Evolutionary conservation across 2,797 vertebrate genomes (phyloP).

Genomic region (Parauchenoglanis ngamensis): DNA sequence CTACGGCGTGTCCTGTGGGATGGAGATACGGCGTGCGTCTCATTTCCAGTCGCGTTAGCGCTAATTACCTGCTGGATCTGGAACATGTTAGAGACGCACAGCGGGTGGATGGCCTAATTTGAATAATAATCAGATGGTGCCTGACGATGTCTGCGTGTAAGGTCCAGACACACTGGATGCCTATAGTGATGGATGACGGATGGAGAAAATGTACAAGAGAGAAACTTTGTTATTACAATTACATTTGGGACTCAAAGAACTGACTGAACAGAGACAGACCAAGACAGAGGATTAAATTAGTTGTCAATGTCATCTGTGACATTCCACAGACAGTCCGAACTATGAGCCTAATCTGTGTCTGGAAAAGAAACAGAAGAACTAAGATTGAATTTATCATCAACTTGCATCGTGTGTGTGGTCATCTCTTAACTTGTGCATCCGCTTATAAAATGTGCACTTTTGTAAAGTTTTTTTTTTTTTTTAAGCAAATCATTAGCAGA

Average conservation of each 20-base stretch:
- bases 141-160: slow-evolving; percentile 7
- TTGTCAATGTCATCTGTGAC: background rate
- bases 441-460: background rate
- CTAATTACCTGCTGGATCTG: slow-evolving; percentile 28
- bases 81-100: slow-evolving; percentile 22
- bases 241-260: background rate
- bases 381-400: background rate
- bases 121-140: slow-evolving; percentile 41
- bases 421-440: background rate
- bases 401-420: background rate
- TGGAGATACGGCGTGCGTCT: background rate
- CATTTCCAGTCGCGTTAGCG: slow-evolving; percentile 20
- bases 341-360: background rate
- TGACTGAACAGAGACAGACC: background rate
- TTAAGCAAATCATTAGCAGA: background rate
- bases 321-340: background rate
- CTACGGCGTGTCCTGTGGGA: slow-evolving; percentile 19
- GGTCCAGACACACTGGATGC: slow-evolving; percentile 7
- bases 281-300: background rate
- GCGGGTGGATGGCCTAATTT: slow-evolving; percentile 17
- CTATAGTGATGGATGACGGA: background rate
- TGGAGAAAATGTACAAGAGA: background rate
- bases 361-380: background rate
- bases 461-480: background rate
- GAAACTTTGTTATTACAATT: background rate